phyloP scores from a whole-genome alignment of 2,113 vertebrate species.

The Hystrix brachyura region DNA sequence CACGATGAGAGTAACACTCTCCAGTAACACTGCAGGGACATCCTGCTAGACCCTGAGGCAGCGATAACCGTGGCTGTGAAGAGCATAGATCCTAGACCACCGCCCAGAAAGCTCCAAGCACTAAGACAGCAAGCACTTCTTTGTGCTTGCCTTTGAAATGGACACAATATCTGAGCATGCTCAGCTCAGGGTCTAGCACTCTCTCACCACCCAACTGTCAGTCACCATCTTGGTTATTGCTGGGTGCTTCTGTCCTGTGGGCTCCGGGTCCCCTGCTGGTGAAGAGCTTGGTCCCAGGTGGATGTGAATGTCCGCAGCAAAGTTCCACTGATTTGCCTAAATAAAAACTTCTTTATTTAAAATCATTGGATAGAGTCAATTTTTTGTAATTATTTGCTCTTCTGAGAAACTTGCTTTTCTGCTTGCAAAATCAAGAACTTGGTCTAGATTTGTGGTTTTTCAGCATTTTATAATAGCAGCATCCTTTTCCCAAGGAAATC shows the following conservation, averaged over 20 bases:
- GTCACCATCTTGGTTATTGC: accelerated
- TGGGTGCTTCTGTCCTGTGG: background rate
- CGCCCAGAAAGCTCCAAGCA: background rate
- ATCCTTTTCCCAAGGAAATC: background rate
- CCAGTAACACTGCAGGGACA: accelerated
- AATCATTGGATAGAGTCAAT: too few species aligned
- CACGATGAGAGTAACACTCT: background rate
- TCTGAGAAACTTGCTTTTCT: background rate
- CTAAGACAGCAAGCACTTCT: background rate
- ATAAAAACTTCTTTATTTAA: background rate
- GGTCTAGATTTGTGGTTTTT: background rate
- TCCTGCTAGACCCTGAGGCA: background rate
- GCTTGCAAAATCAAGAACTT: background rate
- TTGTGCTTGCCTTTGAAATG: background rate
- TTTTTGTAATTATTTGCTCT: background rate
- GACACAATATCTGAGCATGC: background rate
- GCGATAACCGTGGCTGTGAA: background rate
- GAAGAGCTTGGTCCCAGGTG: background rate
- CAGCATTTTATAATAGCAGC: background rate
- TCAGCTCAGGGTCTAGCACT: background rate
- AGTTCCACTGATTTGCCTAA: background rate
- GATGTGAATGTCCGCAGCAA: background rate
- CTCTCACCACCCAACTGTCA: background rate
- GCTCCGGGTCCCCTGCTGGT: background rate
- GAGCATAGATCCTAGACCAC: background rate